These are phyloP conservation scores for Boulengeromyrus knoepffleri DNA, from an alignment of 2,113 vertebrate genomes.

Conservation along the genomic window DNA sequence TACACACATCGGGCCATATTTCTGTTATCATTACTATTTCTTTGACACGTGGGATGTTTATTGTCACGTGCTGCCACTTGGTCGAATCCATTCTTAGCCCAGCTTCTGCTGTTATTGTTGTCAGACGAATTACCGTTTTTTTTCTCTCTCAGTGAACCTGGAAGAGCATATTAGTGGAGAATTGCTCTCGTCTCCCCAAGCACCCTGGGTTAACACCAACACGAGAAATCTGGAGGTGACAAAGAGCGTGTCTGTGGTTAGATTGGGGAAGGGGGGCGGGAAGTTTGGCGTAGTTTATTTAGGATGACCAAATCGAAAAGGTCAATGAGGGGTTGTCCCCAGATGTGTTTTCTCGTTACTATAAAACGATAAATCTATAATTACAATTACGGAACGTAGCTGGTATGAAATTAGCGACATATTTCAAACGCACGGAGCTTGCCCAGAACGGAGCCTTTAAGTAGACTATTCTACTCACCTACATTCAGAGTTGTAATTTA, in stretches of 20 bases:
- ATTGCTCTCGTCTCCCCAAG: background rate
- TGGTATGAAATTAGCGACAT: background rate
- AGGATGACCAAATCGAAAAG: background rate
- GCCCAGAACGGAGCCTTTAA: background rate
- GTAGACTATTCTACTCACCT: background rate
- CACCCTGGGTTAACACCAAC: background rate
- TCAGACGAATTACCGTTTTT: background rate
- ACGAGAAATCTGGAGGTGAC: background rate
- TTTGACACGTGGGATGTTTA: background rate
- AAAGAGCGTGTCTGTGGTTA: background rate
- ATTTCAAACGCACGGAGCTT: background rate
- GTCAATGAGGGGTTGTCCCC: background rate
- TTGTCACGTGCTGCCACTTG: background rate
- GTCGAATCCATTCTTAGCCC: background rate
- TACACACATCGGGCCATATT: background rate
- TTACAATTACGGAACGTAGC: background rate
- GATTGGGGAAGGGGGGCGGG: background rate
- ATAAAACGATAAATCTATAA: constrained; percentile 14
- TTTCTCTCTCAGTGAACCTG: background rate
- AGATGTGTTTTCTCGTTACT: background rate
- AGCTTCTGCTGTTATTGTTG: background rate
- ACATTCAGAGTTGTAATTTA: background rate
- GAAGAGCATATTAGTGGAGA: background rate
- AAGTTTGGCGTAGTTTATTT: background rate
- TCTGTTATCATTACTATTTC: background rate